Base-by-base conservation (phyloP, 2,888 invertebrate species). In the Mayetiola destructor region DNA sequence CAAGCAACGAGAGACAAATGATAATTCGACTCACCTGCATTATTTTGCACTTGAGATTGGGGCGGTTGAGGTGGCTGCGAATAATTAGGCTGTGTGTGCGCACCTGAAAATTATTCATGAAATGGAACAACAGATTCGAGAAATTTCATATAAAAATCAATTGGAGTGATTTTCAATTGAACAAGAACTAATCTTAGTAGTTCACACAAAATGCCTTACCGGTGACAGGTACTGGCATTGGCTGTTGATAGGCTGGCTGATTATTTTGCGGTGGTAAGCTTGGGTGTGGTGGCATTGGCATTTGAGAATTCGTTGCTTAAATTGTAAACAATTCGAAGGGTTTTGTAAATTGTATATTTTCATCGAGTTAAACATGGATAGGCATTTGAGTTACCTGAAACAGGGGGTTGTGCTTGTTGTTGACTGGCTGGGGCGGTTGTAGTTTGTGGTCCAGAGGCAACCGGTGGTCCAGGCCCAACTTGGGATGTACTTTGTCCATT, bases 401-500 rank as follows among this genome's bases (percentile, higher is more conserved):
- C 71, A 29, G 70, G 67, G 59, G 68, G 69, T 10, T 64, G 37
- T n/a, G 27, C 18, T 35, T 53, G 30, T 56, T 40, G 56, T 70
- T 0, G 69, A 66, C 3, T 69, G 68, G 18, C 68, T 69, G 2
- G 68, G 61, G 1, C 67, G 66, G 20, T 69, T 18, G 57, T 52
- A 29, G 55, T 30, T 39, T 56, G 57, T 48, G 35, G 40, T 56
- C 40, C n/a, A 23, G 56, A 48, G 5, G 42, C 16, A 16, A 53
- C 42, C 18, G 56, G 56, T 21, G 56, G 20, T 36, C 73, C 70
- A 58, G 70, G 71, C 8, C n/a, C n/a, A 2, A 57, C 55, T 27
- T 58, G 60, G 5, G 62, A 58, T 21, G 60, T 42, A 57, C 58
- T 59, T n/a, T n/a, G n/a, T 21, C 59, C 60, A 37, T 64, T 62